Evolutionary conservation across 2,888 invertebrate genomes (phyloP).

Genomic region (Oxytorus armatus): DNA sequence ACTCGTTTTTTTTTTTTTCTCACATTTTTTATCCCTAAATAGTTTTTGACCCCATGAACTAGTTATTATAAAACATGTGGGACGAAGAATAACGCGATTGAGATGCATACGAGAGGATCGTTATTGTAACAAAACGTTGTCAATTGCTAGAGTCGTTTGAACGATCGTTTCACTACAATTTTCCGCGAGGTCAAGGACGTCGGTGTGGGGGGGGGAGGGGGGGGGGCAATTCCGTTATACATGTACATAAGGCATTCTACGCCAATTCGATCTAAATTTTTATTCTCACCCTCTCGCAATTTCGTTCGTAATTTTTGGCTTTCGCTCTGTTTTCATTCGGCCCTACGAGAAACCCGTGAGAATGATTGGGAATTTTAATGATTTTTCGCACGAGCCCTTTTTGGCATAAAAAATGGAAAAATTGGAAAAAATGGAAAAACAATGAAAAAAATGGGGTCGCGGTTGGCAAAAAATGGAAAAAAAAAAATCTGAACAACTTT

Average conservation of each 20-base stretch:
- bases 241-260: too few relatives aligned
- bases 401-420: too few relatives aligned
- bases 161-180: slow-evolving; percentile 48
- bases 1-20: not conserved
- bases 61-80: not conserved
- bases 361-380: too few relatives aligned
- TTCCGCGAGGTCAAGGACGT: slow-evolving; percentile 60
- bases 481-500: not conserved
- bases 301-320: too few relatives aligned
- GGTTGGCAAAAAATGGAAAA: not conserved
- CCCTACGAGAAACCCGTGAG: too few relatives aligned
- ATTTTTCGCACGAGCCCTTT: too few relatives aligned
- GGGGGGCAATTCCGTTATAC: slow-evolving; percentile 7
- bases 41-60: too few relatives aligned
- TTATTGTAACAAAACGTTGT: slow-evolving; percentile 57
- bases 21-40: not conserved
- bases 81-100: not conserved
- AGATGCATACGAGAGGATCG: slow-evolving; percentile 35
- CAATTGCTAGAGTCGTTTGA: slow-evolving; percentile 59
- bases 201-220: not conserved
- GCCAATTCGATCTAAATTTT: too few relatives aligned
- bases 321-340: too few relatives aligned
- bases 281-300: too few relatives aligned
- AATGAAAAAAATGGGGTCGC: too few relatives aligned
- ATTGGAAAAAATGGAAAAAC: too few relatives aligned